Conservation (phyloP, 2,888 invertebrate species). For the Cotesia congregata region DNA sequence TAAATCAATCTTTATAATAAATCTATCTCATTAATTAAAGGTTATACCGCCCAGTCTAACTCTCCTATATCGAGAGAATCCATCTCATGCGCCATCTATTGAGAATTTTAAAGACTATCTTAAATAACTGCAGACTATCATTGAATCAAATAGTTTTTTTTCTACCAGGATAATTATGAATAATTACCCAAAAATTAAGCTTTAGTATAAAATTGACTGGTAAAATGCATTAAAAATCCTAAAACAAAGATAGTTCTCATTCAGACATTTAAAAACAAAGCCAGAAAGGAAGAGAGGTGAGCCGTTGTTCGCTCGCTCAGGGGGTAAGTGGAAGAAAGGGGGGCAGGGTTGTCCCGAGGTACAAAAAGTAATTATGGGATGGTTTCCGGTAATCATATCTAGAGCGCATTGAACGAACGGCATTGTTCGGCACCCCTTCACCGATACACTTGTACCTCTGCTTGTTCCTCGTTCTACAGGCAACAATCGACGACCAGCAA, state of each 20-base stretch:
- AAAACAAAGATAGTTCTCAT: background rate
- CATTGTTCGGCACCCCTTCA: slow-evolving; percentile 68
- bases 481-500: background rate
- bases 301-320: slow-evolving; percentile 40
- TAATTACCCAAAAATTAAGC: too few relatives aligned
- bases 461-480: slow-evolving; percentile 1
- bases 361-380: slow-evolving; percentile 70
- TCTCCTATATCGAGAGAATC: too few relatives aligned
- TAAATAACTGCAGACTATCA: too few relatives aligned
- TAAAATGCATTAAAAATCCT: background rate
- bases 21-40: too few relatives aligned
- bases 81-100: too few relatives aligned
- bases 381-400: slow-evolving; percentile 70
- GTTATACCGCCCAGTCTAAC: too few relatives aligned
- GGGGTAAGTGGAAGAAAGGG: slow-evolving; percentile 11
- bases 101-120: too few relatives aligned
- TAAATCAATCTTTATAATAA: too few relatives aligned
- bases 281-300: slow-evolving; percentile 32
- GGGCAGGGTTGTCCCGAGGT: slow-evolving; percentile 45
- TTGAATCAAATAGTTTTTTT: too few relatives aligned
- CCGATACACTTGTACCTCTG: slow-evolving; percentile 58
- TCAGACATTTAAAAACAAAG: slow-evolving; percentile 9
- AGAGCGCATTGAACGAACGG: slow-evolving; percentile 68
- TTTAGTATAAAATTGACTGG: background rate
- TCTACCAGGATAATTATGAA: too few relatives aligned